Evolutionary conservation across 1,140 invertebrate species (phyloP), one percentile per base, ranked within the genome.

Genomic region (Brachystomella parvula): DNA sequence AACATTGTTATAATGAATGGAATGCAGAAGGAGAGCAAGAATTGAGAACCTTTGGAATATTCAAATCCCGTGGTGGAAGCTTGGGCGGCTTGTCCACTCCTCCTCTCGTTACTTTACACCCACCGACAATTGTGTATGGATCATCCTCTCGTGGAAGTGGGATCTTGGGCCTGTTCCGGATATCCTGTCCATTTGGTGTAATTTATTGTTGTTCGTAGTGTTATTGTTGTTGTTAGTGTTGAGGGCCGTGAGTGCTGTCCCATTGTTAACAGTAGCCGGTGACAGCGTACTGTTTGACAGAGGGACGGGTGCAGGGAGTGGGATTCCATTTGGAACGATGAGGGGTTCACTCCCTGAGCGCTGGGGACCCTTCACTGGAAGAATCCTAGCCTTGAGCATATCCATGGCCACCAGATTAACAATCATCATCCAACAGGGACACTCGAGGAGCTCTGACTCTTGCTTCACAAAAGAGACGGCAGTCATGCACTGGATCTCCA

Each of bases 341-440:
- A 64, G 61, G n/a, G n/a, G n/a, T 3, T 72, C 66, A 57, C 65
- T 65, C 33, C 68, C 57, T 3, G 57, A 6, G 26, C 57, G 26
- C 61, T 69, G 66, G 21, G 62, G 47, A 9, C 62, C 67, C 69
- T 73, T 69, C 75, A 77, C 74, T 56, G 76, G 76, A 19, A 79
- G 78, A 49, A 81, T 69, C 71, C 78, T 77, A 6, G 72, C 89
- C 80, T 96, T 96, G 75, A 96, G 83, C 92, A 96, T 95, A 76
- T 97, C 93, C 83, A 96, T 86, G 70, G 94, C 94, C 67, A 96
- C 93, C 28, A 97, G 90, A 77, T 96, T 96, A 77, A 96, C 90
- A 76, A 97, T 89, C 71, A 96, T 85, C 67, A 96, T 89, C 94
- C 94, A 96, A 70, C 94, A 90, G 63, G 94, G 92, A 77, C 90